These are phyloP conservation scores for Acinonyx jubatus DNA, from an alignment of 2,113 vertebrate species.

Conservation along the genomic window DNA sequence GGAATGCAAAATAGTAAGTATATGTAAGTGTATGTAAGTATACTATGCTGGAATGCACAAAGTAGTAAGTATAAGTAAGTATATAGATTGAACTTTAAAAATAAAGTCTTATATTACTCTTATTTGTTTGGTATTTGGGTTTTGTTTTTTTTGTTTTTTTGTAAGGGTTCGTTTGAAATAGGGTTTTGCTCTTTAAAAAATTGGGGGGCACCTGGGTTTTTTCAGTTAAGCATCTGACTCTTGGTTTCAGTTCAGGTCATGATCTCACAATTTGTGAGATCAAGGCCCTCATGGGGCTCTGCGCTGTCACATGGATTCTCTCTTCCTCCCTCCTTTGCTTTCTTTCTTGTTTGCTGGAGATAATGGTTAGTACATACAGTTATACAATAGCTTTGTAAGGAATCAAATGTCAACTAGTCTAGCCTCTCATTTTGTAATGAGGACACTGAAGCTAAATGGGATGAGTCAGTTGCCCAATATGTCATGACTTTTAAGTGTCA, in stretches of 20 bases:
- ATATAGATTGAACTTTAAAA: neutral
- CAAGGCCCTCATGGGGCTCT: neutral
- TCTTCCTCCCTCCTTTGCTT: neutral
- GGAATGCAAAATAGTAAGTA: neutral
- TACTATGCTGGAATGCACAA: neutral
- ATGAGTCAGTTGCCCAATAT: neutral
- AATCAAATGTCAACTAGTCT: neutral
- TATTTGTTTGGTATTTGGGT: neutral
- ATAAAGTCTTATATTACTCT: neutral
- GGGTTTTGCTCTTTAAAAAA: neutral
- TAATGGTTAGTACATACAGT: neutral
- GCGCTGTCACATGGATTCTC: neutral
- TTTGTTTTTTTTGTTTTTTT: neutral
- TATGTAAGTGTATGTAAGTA: neutral
- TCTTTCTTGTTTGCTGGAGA: neutral
- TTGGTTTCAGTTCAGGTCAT: neutral
- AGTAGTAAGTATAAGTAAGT: neutral
- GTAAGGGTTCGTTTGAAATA: neutral
- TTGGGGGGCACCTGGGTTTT: neutral
- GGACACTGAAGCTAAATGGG: neutral
- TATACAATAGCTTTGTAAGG: neutral
- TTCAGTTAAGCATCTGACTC: neutral
- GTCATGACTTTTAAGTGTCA: neutral
- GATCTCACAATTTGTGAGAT: neutral
- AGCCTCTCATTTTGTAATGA: neutral